Conservation (phyloP, 2,797 vertebrate genomes). For the Sciurus vulgaris region DNA sequence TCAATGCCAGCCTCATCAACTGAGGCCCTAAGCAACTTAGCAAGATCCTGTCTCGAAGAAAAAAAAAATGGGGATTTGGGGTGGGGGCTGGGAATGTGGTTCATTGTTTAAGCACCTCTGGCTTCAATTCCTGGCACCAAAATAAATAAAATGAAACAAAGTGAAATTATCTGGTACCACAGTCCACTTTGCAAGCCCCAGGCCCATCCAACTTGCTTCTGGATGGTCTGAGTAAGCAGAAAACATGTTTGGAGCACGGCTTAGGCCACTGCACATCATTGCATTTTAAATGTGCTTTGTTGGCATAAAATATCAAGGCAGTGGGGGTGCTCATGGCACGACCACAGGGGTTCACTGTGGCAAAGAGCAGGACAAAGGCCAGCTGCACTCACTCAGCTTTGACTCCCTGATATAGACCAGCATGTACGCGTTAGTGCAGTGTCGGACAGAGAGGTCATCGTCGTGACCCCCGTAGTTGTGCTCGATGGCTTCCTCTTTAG, state of each 20-base stretch:
- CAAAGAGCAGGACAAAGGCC: not conserved
- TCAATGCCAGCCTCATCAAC: no score
- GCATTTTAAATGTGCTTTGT: not conserved
- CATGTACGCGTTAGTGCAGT: conserved; percentile 99
- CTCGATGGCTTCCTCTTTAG: conserved; percentile 99
- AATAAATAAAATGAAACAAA: no score
- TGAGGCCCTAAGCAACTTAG: no score
- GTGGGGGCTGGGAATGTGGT: no score
- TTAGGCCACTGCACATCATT: not conserved
- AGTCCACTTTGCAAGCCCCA: not conserved
- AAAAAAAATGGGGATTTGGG: no score
- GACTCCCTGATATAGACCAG: conserved; percentile 99
- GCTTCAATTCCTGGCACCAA: no score
- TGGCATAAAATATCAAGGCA: not conserved
- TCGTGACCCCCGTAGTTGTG: conserved; percentile 99
- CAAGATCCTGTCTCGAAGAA: no score
- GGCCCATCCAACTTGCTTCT: not conserved
- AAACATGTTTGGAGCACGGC: not conserved
- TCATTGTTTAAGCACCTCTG: no score
- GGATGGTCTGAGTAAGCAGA: fast-evolving
- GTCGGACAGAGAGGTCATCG: conserved; percentile 97
- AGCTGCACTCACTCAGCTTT: conserved; percentile 93
- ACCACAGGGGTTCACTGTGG: fast-evolving
- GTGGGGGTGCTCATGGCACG: fast-evolving
- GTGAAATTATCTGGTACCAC: not conserved